Percentiles rank a stretch among this genome's conserved stretches.
phyloP scores from a whole-genome alignment of 2,888 invertebrate species.

The Drosophila bunnanda region DNA sequence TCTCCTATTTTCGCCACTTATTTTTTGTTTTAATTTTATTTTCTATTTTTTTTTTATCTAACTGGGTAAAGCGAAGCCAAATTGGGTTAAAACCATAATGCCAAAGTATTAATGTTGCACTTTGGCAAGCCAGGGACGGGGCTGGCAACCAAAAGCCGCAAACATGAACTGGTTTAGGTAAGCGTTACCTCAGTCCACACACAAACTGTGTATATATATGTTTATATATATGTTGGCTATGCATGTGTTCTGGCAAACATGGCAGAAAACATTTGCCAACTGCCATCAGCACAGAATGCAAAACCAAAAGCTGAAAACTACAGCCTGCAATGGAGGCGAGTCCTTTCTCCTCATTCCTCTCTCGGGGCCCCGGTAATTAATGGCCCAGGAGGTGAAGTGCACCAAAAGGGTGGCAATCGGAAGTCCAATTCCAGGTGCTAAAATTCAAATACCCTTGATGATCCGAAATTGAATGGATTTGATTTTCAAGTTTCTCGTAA shows the following conservation, averaged over 20 bases:
- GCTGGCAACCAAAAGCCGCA: slow-evolving; percentile 35
- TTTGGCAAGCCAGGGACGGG: slow-evolving; percentile 10
- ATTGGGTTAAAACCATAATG: slow-evolving; percentile 74
- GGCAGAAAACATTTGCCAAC: slow-evolving; percentile 52
- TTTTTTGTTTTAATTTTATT: slow-evolving; percentile 2
- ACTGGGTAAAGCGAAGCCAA: slow-evolving; percentile 43
- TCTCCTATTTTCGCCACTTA: neutral
- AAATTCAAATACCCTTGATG: slow-evolving; percentile 21
- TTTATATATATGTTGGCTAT: neutral
- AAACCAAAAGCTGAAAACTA: slow-evolving; percentile 8
- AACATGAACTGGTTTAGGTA: slow-evolving; percentile 42
- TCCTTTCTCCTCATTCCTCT: neutral
- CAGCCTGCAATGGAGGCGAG: slow-evolving; percentile 28
- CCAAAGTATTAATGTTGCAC: slow-evolving; percentile 66
- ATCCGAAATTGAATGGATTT: neutral
- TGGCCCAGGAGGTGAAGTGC: slow-evolving; percentile 43
- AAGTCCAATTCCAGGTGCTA: neutral
- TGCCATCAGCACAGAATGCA: slow-evolving; percentile 43
- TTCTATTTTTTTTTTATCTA: slow-evolving; percentile 12
- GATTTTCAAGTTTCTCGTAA: neutral
- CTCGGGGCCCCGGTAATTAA: slow-evolving; percentile 51
- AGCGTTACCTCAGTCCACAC: slow-evolving; percentile 28
- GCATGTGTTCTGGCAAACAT: slow-evolving; percentile 41
- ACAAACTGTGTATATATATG: neutral
- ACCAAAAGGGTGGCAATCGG: slow-evolving; percentile 27